Percentiles rank a stretch among this genome's conserved stretches.
These are phyloP conservation scores for Australoheros facetus DNA, from an alignment of 2,797 vertebrate genomes.

Conservation along the genomic window DNA sequence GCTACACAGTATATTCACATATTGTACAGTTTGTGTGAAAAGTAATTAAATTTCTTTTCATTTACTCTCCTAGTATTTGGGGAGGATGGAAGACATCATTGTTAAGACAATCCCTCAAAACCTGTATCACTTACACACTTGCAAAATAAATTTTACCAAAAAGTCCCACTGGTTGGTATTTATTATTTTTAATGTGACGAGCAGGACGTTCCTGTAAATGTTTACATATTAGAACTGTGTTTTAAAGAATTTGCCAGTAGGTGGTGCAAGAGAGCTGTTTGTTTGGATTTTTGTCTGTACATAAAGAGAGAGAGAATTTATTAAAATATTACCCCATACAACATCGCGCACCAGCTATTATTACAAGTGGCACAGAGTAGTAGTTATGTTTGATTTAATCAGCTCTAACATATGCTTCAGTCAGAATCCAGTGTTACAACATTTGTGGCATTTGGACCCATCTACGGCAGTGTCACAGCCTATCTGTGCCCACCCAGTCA, in stretches of 20 bases:
- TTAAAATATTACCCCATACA: too few species aligned
- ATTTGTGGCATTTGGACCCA: background rate
- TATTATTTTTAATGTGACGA: background rate
- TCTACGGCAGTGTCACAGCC: slow-evolving; percentile 13
- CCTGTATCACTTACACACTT: slow-evolving; percentile 64
- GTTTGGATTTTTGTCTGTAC: background rate
- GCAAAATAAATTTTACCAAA: slow-evolving; percentile 74
- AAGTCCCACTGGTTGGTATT: slow-evolving; percentile 15
- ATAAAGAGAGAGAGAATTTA: background rate
- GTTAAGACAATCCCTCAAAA: slow-evolving; percentile 72
- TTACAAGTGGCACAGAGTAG: too few species aligned
- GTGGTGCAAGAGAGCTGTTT: slow-evolving; percentile 51
- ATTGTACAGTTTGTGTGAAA: slow-evolving; percentile 73
- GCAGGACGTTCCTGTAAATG: background rate
- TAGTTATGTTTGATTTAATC: background rate
- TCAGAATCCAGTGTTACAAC: background rate
- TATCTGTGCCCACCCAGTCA: background rate
- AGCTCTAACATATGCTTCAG: background rate
- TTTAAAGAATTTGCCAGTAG: slow-evolving; percentile 40
- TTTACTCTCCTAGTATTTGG: slow-evolving; percentile 43
- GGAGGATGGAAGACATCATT: slow-evolving; percentile 44
- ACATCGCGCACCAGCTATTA: too few species aligned
- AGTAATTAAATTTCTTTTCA: slow-evolving; percentile 49
- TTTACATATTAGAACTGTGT: background rate
- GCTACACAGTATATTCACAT: slow-evolving; percentile 64